These are phyloP conservation scores for Mycetomoellerius zeteki DNA, from an alignment of 1,140 invertebrate genomes.

Conservation along the genomic window DNA sequence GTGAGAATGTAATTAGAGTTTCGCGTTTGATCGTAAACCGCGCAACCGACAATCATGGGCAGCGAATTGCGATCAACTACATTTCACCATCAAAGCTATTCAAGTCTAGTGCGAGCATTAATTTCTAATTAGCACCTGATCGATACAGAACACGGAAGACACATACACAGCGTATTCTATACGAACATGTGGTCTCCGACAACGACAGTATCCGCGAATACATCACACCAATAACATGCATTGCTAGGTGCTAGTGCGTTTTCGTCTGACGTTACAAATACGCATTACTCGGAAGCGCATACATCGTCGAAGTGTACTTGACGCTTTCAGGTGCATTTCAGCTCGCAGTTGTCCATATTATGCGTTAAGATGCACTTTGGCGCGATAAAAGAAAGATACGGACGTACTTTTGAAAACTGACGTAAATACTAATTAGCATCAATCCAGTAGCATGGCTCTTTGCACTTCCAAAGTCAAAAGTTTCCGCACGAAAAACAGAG, in stretches of 20 bases:
- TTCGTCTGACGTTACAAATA: constrained; percentile 42
- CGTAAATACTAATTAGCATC: constrained; percentile 79
- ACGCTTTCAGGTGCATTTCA: constrained; percentile 68
- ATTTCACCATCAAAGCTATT: constrained; percentile 78
- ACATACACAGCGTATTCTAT: background rate
- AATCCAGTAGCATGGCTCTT: constrained; percentile 22
- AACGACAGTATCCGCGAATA: background rate
- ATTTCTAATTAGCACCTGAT: constrained; percentile 83
- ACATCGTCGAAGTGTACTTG: constrained; percentile 45
- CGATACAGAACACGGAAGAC: constrained; percentile 58
- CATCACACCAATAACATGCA: background rate
- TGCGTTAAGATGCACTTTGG: constrained; percentile 66
- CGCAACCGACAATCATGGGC: constrained; percentile 37
- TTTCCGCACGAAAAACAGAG: constrained; percentile 56
- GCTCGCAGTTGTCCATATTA: constrained; percentile 70
- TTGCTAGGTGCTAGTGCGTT: background rate
- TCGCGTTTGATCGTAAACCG: constrained; percentile 43
- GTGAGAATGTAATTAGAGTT: constrained; percentile 59
- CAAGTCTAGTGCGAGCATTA: constrained; percentile 77
- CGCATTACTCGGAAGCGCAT: background rate
- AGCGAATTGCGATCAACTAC: constrained; percentile 58
- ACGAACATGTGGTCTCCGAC: background rate
- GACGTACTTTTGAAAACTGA: constrained; percentile 70
- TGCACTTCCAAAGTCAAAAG: constrained; percentile 55
- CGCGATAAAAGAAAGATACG: constrained; percentile 69